phyloP scores from a whole-genome alignment of 2,113 vertebrate genomes.

The Edolisoma coerulescens region DNA sequence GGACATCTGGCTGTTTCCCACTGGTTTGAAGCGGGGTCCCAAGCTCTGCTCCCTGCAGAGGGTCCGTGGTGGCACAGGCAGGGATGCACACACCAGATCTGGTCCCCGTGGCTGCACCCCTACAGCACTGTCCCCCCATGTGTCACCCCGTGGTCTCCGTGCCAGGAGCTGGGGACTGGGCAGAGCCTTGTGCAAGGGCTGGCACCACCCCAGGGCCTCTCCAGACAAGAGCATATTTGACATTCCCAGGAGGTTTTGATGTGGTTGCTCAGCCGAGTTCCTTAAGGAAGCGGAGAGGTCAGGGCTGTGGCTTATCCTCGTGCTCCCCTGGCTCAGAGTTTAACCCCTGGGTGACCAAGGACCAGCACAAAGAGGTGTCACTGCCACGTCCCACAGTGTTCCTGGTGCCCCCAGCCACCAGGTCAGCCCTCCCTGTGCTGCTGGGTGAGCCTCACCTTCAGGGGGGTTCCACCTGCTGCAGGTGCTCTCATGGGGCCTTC shows the following conservation, averaged over 20 bases:
- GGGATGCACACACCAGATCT: not conserved
- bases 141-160: not conserved
- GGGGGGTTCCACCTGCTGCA: not conserved
- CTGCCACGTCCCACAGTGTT: not conserved
- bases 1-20: not conserved
- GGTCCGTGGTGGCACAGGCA: accelerated
- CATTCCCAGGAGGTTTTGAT: not conserved
- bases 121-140: not conserved
- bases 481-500: not conserved
- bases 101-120: not conserved
- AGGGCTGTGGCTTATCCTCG: not conserved
- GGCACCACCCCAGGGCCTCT: not conserved
- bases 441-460: not conserved
- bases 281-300: not conserved
- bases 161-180: not conserved
- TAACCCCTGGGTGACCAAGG: not conserved
- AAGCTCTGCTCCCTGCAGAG: not conserved
- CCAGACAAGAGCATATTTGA: not conserved
- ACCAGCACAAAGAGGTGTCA: not conserved
- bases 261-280: not conserved
- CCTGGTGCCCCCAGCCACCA: not conserved
- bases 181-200: not conserved
- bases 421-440: not conserved
- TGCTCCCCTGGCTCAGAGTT: not conserved
- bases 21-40: not conserved